phyloP scores from a whole-genome alignment of 2,113 vertebrate genomes.

The Cheirogaleus medius region DNA sequence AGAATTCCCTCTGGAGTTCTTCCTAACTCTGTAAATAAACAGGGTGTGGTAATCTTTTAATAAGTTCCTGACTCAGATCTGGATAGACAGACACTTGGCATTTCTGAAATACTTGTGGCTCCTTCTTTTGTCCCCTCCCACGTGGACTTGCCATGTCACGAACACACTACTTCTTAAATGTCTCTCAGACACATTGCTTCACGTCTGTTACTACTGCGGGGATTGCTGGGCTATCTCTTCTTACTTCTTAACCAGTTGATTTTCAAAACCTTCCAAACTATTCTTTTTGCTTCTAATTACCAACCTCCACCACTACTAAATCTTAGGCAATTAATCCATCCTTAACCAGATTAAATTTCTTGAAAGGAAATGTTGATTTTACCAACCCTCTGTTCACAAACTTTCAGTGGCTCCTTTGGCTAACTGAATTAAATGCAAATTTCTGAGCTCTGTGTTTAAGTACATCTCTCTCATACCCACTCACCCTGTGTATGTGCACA shows the following conservation, averaged over 20 bases:
- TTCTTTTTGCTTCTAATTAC: background rate
- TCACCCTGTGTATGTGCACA: background rate
- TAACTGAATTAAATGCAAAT: background rate
- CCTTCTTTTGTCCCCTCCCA: background rate
- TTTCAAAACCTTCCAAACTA: background rate
- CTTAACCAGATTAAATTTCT: background rate
- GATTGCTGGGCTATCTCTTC: background rate
- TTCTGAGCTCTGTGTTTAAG: background rate
- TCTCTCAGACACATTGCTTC: background rate
- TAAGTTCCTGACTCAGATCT: background rate
- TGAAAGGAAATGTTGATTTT: constrained; percentile 12
- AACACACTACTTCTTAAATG: background rate
- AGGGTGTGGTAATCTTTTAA: background rate
- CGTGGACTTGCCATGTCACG: accelerated
- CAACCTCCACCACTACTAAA: background rate
- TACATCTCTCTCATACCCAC: background rate
- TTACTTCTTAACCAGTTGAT: background rate
- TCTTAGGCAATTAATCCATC: background rate
- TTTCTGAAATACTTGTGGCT: background rate
- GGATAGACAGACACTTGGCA: accelerated
- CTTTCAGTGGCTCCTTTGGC: background rate
- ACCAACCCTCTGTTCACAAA: background rate
- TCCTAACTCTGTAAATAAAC: background rate
- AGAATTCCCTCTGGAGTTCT: background rate
- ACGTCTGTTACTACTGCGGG: background rate